These are phyloP conservation scores for Tolmerus cingulatus DNA, from an alignment of 2,888 invertebrate genomes.

Conservation along the genomic window DNA sequence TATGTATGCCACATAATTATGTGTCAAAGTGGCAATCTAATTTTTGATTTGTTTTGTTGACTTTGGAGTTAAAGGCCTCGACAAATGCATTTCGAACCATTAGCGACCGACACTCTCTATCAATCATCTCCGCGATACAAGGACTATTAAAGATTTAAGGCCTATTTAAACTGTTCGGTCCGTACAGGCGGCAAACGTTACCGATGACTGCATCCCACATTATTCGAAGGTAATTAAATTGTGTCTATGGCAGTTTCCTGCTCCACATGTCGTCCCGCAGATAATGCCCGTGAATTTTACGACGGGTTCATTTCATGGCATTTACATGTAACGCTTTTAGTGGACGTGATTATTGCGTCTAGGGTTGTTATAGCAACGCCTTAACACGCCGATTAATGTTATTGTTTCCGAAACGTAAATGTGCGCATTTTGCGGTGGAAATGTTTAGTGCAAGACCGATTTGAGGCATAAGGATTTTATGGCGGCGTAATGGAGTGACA, in stretches of 20 bases:
- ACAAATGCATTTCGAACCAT: neutral
- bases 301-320: neutral
- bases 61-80: neutral
- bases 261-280: constrained; percentile 35
- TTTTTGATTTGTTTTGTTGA: neutral
- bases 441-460: neutral
- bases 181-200: neutral
- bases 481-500: neutral
- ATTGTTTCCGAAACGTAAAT: constrained; percentile 14
- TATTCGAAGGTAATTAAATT: constrained; percentile 27
- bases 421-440: neutral
- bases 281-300: neutral
- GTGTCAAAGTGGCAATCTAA: neutral
- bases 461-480: neutral
- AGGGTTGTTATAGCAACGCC: neutral
- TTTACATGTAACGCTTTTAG: neutral
- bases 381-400: neutral
- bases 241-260: constrained; percentile 16
- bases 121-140: neutral
- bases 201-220: constrained; percentile 18
- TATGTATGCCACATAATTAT: neutral
- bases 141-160: constrained; percentile 12
- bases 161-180: neutral
- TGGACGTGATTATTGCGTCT: neutral
- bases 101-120: neutral